Evolutionary conservation across 2,888 invertebrate species (phyloP), one percentile per base, ranked within the genome.

Genomic region (Idaea straminata): DNA sequence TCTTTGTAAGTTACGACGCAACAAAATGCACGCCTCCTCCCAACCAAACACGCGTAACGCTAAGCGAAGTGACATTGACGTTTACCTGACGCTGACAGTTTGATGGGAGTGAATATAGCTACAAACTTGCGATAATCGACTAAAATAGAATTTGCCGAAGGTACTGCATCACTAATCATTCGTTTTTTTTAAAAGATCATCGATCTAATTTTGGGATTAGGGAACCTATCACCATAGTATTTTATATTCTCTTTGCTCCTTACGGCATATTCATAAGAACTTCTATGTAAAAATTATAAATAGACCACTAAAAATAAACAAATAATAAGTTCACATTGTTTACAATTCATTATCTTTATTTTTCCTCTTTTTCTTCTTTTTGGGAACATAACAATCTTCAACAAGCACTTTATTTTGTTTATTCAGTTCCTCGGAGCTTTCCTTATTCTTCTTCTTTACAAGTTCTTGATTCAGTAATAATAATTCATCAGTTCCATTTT

Each of bases 301-400:
- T 57, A 57, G 7, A 15, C 57, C 7, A 58, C 7, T 58, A 15
- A 58, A 16, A 16, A 15, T 5, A 58, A 0, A 58, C 3, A 58
- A 13, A 13, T 15, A 35, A 25, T 10, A 13, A 36, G 34, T 34
- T 57, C 35, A 15, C 36, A 36, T 70, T 70, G 75, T 70, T 74
- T 61, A 68, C 63, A 38, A 16, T 63, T 65, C 62, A 64, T 62
- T 59, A 64, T 81, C 69, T 73, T 83, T 82, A 74, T 81, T 82
- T 85, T 88, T 85, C 77, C 80, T 84, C 71, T 89, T 86, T 73
- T 89, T 88, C 77, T 87, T 90, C 74, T 87, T 88, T 76, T 86
- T 87, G 64, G 85, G 84, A 35, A 84, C 74, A 74, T 78, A 68
- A 63, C 77, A 74, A 67, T 81, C 78, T 68, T 76, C 75, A 62